Percentiles rank a stretch among this genome's conserved stretches.
These are phyloP conservation scores for Macropodus opercularis DNA, from an alignment of 2,797 vertebrate species.

Conservation along the genomic window DNA sequence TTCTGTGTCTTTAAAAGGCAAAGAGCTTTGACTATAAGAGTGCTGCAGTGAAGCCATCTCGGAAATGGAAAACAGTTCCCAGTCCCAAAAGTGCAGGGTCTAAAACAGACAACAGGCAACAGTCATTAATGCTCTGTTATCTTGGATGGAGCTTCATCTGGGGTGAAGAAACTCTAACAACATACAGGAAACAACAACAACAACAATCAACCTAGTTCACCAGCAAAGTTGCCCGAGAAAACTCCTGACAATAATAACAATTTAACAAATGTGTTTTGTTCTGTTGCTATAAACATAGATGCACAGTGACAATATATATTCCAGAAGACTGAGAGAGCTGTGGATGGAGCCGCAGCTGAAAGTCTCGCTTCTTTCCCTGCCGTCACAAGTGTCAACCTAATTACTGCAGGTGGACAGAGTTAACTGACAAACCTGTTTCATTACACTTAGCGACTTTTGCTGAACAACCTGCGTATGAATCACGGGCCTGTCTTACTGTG, in stretches of 20 bases:
- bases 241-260: too few relatives aligned
- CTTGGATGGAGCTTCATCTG: neutral
- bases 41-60: neutral
- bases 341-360: too few relatives aligned
- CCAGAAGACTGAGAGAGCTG: too few relatives aligned
- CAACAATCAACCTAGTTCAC: too few relatives aligned
- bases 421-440: too few relatives aligned
- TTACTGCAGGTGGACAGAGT: slow-evolving; percentile 21
- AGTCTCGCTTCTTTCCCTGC: slow-evolving; percentile 15
- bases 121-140: slow-evolving; percentile 3
- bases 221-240: slow-evolving; percentile 10
- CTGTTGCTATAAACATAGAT: slow-evolving; percentile 5
- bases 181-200: neutral
- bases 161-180: neutral
- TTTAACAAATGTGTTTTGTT: slow-evolving; percentile 11
- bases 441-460: too few relatives aligned
- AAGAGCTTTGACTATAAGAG: neutral
- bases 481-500: too few relatives aligned
- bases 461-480: too few relatives aligned
- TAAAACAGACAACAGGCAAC: neutral
- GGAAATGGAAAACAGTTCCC: neutral
- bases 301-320: neutral
- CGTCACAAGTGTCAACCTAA: slow-evolving; percentile 23
- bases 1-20: neutral
- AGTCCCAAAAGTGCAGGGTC: neutral